Base-by-base conservation (phyloP, 2,113 vertebrate genomes). In the Gila orcuttii region DNA sequence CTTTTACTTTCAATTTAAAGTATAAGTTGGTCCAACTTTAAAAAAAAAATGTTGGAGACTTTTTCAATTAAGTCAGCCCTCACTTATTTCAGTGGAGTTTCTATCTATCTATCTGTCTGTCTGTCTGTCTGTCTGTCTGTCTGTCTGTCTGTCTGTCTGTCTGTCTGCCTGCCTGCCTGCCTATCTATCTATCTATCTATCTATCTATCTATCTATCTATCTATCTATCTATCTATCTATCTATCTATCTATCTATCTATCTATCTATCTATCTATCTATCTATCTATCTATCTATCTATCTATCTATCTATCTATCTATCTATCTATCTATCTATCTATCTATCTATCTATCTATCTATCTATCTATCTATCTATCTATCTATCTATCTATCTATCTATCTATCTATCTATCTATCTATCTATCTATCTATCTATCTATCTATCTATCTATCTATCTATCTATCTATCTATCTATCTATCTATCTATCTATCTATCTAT, bases 1-100 rank as follows among this genome's bases (percentile, higher is more conserved):
- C 50, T 83, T 83, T 57, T 59, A 19, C 50, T 73, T 59, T 73
- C 31, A 73, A 47, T 81, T 25, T 19, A 64, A 66, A 31, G 19
- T 23, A 57, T 57, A 21, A 57, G 13, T 50, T 64, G 23, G 23
- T 47, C 36, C 17, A 42, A 45, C n/a, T 62, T 62, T 6, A 79
- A 60, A 60, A 36, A 25, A 15, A n/a, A 80, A 28, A 28, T 39
- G 33, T 64, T 3, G 8, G n/a, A 25, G 36, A 62, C 79, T 45
- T 47, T 28, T 75, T n/a, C 4, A 73, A 21, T n/a, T 52, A 45
- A 25, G 15, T 47, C 74, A 55, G 5, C 12, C 3, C 45, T 42
- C 57, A 60, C 15, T 13, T 17, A 62, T 28, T 36, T 62, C 12
- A 31, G 36, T 79, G 78, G 23, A 79, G 17, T 33, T 33, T 28